phyloP scores from a whole-genome alignment of 2,797 vertebrate genomes.

The Tokudaia tokunoshimensis region DNA sequence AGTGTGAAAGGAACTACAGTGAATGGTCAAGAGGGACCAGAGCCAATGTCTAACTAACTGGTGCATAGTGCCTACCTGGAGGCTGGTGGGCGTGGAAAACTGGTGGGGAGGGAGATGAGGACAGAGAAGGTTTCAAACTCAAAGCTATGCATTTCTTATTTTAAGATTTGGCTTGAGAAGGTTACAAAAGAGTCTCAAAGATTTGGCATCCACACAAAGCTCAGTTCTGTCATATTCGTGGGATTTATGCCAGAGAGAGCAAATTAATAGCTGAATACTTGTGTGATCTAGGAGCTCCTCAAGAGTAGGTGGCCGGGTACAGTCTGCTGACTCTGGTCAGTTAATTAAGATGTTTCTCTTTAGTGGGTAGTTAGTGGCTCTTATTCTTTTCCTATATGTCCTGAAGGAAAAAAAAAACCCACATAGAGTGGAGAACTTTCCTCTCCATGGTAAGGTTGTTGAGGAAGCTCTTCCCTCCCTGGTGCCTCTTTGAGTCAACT shows the following conservation, averaged over 20 bases:
- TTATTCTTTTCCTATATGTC: background rate
- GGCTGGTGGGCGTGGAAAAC: background rate
- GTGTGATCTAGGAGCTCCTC: slow-evolving; percentile 41
- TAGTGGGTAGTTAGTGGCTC: background rate
- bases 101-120: background rate
- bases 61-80: rapidly evolving
- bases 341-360: background rate
- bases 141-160: background rate
- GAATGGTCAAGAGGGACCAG: background rate
- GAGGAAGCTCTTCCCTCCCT: background rate
- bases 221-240: slow-evolving; percentile 43
- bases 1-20: background rate
- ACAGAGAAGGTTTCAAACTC: slow-evolving; percentile 8
- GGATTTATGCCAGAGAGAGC: slow-evolving; percentile 52
- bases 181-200: slow-evolving; percentile 54
- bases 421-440: background rate
- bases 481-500: background rate
- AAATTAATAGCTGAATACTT: slow-evolving; percentile 48
- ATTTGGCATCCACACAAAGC: slow-evolving; percentile 15
- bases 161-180: slow-evolving; percentile 60
- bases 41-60: background rate
- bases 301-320: background rate
- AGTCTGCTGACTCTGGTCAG: background rate
- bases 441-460: background rate
- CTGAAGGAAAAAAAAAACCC: background rate